A percentile compares a stretch with the other conserved stretches of the same genome.
These are phyloP conservation scores for Loxodonta africana DNA, from an alignment of 2,113 vertebrate species.

Conservation along the genomic window DNA sequence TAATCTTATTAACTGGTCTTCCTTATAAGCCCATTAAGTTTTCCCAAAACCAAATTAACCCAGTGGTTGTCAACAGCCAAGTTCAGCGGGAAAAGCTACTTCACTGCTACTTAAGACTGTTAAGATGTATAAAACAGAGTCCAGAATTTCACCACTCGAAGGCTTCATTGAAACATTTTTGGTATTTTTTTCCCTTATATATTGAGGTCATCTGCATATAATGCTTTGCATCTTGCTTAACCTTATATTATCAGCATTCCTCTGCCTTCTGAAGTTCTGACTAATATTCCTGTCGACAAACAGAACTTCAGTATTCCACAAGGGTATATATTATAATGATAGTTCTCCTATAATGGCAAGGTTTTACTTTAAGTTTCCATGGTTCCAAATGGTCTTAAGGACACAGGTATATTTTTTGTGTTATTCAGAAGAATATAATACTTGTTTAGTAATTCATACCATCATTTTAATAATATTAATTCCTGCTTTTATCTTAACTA, in stretches of 20 bases:
- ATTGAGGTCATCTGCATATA: neutral
- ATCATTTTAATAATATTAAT: neutral
- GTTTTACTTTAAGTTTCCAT: neutral
- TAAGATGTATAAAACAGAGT: neutral
- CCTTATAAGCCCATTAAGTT: neutral
- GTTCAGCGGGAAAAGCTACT: neutral
- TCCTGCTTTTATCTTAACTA: slow-evolving; percentile 49
- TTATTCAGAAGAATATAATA: neutral
- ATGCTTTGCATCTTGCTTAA: neutral
- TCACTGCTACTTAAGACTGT: neutral
- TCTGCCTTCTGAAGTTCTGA: neutral
- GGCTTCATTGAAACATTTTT: neutral
- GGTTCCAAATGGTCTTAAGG: neutral
- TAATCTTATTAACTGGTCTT: no score
- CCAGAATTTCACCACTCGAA: neutral
- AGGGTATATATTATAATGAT: neutral
- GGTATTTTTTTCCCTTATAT: neutral
- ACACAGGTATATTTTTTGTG: neutral
- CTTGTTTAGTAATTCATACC: neutral
- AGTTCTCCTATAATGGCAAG: neutral
- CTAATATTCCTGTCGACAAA: neutral
- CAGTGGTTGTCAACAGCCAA: neutral
- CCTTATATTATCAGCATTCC: neutral
- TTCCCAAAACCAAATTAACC: neutral
- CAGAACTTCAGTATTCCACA: neutral